Evolutionary conservation across 2,797 vertebrate genomes (phyloP), one percentile per base, ranked within the genome.

Genomic region (Tapera naevia): DNA sequence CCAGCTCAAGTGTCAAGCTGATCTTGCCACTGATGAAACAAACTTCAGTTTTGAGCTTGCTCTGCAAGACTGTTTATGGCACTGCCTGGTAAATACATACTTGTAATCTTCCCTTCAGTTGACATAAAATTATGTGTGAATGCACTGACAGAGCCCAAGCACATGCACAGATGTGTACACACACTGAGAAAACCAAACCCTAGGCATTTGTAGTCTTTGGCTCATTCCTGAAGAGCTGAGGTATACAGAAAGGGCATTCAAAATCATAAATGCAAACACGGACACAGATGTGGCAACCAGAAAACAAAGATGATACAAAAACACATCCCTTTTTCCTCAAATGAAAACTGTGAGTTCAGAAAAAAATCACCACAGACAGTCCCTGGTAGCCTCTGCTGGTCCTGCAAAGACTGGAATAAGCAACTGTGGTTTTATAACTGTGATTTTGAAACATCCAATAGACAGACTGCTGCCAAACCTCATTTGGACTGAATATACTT

Each of bases 391-490:
- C 37, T 75, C 72, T 93, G 69, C 54, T 72, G 83, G 39, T 83
- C 73, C 89, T 91, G 80, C 71, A 92, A 90, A 93, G 70, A 70
- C 43, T 3, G 5, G 78, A 83, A 76, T 50, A 94, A 81, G 74
- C 41, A 96, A 92, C 43, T 66, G 41, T 88, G 81, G 21, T 89
- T 95, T 92, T 60, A 8, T 91, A 95, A 92, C 53, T 32, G 30
- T 88, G 89, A 76, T 92, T 95, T 61, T 84, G 73, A 79, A 92
- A 80, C 46, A 67, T 48, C 94, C 67, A 94, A 30, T 33, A 80
- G 61, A 72, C 30, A 95, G 62, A 70, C 37, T 64, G n/a, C 60
- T 91, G 93, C 83, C 94, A 95, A 95, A 89, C 65, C 71, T 95
- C 91, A 51, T 67, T 87, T 87, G 88, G 88, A 73, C 17, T 61